These are phyloP conservation scores for Sphaeramia orbicularis DNA, from an alignment of 2,797 vertebrate genomes.

Conservation along the genomic window DNA sequence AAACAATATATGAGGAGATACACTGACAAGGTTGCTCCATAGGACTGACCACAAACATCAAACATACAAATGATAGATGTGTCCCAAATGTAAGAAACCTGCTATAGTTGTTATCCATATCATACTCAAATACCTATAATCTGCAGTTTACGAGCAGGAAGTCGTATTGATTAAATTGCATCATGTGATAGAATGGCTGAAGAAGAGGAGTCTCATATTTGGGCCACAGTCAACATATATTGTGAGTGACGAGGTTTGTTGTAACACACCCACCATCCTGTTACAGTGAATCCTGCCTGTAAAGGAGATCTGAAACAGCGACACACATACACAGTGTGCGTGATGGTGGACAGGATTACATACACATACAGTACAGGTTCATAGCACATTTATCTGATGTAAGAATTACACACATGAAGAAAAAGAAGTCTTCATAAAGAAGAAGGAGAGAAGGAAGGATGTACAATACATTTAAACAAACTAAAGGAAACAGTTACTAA, in stretches of 20 bases:
- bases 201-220: conserved; percentile 60
- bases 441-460: conserved; percentile 28
- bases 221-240: conserved; percentile 58
- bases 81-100: conserved; percentile 69
- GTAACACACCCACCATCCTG: conserved; percentile 83
- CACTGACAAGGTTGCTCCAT: conserved; percentile 36
- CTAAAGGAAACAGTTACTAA: background rate
- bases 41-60: conserved; percentile 52
- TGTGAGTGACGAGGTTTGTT: conserved; percentile 64
- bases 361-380: conserved; percentile 52
- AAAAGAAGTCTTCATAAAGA: conserved; percentile 12
- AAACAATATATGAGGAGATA: background rate
- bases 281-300: conserved; percentile 84
- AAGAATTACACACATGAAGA: conserved; percentile 37
- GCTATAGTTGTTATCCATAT: background rate
- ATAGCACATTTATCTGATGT: conserved; percentile 48
- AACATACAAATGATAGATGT: conserved; percentile 42
- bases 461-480: conserved; percentile 12
- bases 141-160: conserved; percentile 1
- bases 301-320: conserved; percentile 84
- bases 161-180: conserved; percentile 3
- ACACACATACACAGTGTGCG: conserved; percentile 71
- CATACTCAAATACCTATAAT: background rate
- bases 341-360: conserved; percentile 61
- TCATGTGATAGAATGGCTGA: background rate